Conservation (phyloP, 2,888 invertebrate genomes). For the Callosobruchus maculatus region DNA sequence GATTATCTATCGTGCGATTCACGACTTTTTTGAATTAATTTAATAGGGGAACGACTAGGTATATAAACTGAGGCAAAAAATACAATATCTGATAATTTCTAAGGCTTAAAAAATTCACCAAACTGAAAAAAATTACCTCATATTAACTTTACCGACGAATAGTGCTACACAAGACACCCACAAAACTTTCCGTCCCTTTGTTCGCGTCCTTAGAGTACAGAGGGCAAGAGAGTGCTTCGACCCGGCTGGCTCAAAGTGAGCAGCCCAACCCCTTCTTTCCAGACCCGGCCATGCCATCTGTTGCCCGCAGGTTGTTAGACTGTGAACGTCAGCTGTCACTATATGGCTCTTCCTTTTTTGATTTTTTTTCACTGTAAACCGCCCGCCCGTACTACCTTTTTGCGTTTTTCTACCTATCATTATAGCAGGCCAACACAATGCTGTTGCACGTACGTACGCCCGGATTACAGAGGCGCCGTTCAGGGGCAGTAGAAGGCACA, state of each 20-base stretch:
- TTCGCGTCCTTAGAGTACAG: neutral
- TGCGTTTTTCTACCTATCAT: neutral
- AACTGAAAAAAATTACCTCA: too few relatives aligned
- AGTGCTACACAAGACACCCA: too few relatives aligned
- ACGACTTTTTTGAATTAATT: too few relatives aligned
- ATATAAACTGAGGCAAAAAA: too few relatives aligned
- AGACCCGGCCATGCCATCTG: neutral
- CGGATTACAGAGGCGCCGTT: neutral
- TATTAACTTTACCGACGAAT: too few relatives aligned
- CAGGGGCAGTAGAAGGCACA: neutral
- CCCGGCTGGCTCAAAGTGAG: neutral
- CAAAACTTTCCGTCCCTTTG: neutral
- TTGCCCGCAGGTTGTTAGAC: neutral
- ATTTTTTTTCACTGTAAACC: neutral
- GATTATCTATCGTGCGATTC: too few relatives aligned
- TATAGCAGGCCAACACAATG: neutral
- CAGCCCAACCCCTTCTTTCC: neutral
- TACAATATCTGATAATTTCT: too few relatives aligned
- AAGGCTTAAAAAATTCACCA: too few relatives aligned
- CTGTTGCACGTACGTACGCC: neutral
- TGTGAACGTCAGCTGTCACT: neutral
- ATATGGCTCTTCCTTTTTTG: neutral
- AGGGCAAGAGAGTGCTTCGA: neutral
- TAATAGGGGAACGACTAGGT: too few relatives aligned
- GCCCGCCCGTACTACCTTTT: neutral